phyloP scores from a whole-genome alignment of 2,113 vertebrate species.

The Phalacrocorax aristotelis region DNA sequence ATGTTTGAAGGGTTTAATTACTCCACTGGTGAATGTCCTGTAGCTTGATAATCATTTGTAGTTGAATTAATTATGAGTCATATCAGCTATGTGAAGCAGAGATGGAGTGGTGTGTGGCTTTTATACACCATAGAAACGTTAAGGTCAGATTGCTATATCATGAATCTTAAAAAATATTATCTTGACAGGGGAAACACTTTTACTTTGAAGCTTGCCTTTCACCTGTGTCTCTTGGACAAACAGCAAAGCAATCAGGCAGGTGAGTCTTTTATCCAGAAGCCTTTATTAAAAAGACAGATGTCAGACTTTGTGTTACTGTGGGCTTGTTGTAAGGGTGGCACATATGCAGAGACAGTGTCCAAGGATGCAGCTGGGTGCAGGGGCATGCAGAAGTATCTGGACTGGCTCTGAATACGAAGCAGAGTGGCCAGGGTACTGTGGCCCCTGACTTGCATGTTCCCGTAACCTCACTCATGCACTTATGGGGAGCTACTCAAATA shows the following conservation, averaged over 20 bases:
- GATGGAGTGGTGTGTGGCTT: neutral
- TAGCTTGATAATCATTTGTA: slow-evolving; percentile 25
- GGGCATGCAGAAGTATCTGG: neutral
- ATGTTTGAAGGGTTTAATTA: slow-evolving; percentile 16
- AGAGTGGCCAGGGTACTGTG: neutral
- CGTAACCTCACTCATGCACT: fast-evolving
- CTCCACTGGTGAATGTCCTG: neutral
- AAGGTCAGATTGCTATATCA: neutral
- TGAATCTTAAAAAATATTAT: neutral
- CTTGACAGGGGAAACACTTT: neutral
- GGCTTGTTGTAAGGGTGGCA: neutral
- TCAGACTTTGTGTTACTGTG: neutral
- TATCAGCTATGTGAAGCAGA: neutral
- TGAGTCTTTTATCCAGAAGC: neutral
- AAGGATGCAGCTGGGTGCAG: neutral
- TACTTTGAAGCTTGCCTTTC: neutral
- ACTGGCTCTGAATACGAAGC: neutral
- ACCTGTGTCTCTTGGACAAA: neutral
- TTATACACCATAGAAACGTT: neutral
- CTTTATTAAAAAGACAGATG: neutral
- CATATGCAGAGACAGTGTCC: neutral
- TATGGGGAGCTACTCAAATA: fast-evolving
- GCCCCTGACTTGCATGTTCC: neutral
- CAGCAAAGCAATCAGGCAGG: neutral
- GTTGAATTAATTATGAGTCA: slow-evolving; percentile 28